Evolutionary conservation across 2,113 vertebrate species (phyloP).

Genomic region (Lampris megalopsis): DNA sequence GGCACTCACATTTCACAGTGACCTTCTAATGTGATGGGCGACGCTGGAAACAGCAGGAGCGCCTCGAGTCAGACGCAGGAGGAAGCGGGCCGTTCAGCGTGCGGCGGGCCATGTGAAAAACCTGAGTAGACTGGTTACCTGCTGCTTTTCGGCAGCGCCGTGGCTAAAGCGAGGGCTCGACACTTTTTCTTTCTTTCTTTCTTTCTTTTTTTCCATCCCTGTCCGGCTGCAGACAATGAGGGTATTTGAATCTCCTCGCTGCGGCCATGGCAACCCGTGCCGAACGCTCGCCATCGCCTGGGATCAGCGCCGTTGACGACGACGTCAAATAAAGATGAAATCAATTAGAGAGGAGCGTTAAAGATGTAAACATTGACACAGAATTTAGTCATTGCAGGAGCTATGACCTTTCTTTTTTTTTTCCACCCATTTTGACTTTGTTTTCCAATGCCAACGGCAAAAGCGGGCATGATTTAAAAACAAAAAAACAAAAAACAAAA

Average conservation of each 20-base stretch:
- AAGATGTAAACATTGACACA: constrained; percentile 5
- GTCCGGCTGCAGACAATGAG: constrained; percentile 75
- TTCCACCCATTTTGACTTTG: constrained; percentile 49
- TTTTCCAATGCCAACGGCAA: constrained; percentile 10
- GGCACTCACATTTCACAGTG: constrained; percentile 49
- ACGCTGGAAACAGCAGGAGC: constrained; percentile 67
- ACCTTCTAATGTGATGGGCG: constrained; percentile 59
- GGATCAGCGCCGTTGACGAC: constrained; percentile 36
- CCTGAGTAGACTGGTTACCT: constrained; percentile 77
- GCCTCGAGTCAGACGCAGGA: constrained; percentile 38
- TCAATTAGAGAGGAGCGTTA: constrained; percentile 17
- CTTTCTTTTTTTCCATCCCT: neutral
- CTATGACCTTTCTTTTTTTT: constrained; percentile 12
- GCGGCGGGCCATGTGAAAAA: constrained; percentile 54
- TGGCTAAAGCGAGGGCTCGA: constrained; percentile 61
- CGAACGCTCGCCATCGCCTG: constrained; percentile 47
- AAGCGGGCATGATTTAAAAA: constrained; percentile 10
- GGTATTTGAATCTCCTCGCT: constrained; percentile 69
- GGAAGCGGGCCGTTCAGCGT: constrained; percentile 41
- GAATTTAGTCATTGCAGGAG: neutral
- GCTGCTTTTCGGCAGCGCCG: constrained; percentile 73
- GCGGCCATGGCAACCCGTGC: constrained; percentile 73
- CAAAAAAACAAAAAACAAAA: constrained; percentile 2
- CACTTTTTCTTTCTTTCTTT: constrained; percentile 26
- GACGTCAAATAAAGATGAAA: neutral